Evolutionary conservation across 2,113 vertebrate species (phyloP).

Genomic region (Ptychochromis oligacanthus): DNA sequence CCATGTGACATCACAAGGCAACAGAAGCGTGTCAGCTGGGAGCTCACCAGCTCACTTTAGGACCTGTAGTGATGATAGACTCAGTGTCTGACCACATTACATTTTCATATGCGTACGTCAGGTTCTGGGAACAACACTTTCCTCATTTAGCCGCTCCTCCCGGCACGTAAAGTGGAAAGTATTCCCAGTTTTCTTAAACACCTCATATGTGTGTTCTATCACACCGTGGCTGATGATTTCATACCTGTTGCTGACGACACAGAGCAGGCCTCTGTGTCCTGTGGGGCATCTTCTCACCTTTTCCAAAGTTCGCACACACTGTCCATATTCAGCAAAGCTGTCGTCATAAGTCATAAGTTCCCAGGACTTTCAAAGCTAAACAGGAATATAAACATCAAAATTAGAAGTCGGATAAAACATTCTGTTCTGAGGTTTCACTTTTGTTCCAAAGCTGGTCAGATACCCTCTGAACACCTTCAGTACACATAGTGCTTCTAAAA

Average conservation of each 20-base stretch:
- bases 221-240: conserved; percentile 48
- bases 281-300: conserved; percentile 12
- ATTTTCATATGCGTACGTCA: conserved; percentile 24
- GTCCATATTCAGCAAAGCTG: conserved; percentile 23
- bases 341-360: conserved; percentile 37
- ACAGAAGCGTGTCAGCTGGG: conserved; percentile 37
- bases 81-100: conserved; percentile 22
- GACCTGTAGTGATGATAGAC: conserved; percentile 39
- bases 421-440: background rate
- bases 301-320: conserved; percentile 50
- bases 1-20: conserved; percentile 57
- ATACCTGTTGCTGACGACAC: conserved; percentile 42
- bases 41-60: conserved; percentile 33
- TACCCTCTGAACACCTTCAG: conserved; percentile 2
- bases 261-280: conserved; percentile 46
- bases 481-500: background rate
- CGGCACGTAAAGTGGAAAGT: conserved; percentile 29
- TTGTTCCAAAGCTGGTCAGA: background rate
- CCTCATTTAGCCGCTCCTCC: conserved; percentile 21
- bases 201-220: conserved; percentile 46
- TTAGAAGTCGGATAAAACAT: conserved; percentile 14
- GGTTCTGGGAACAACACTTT: conserved; percentile 22
- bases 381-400: conserved; percentile 31
- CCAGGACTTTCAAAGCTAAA: conserved; percentile 13
- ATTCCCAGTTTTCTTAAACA: conserved; percentile 31